Conservation (phyloP, 2,888 invertebrate species). For the Atrina japonica region DNA sequence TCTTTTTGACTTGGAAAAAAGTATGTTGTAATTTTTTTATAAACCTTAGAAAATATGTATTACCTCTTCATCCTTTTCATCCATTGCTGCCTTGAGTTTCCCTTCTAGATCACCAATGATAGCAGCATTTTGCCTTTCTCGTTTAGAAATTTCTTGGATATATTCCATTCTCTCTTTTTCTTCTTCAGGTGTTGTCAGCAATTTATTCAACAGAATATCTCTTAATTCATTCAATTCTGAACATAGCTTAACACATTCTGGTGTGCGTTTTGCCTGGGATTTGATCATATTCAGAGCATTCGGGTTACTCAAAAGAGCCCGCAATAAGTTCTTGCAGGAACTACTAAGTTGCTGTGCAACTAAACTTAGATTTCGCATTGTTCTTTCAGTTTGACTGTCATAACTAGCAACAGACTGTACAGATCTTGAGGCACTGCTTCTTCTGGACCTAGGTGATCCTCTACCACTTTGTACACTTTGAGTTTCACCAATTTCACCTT, state of each 20-base stretch:
- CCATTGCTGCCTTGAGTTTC: constrained; percentile 75
- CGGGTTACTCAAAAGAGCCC: constrained; percentile 74
- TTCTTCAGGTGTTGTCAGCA: constrained; percentile 80
- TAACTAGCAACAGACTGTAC: constrained; percentile 49
- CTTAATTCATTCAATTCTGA: constrained; percentile 71
- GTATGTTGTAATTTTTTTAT: too few species aligned
- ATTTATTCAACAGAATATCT: constrained; percentile 76
- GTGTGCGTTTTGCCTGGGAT: constrained; percentile 47
- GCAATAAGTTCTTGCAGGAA: constrained; percentile 76
- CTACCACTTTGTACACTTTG: constrained; percentile 5
- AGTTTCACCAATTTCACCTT: constrained; percentile 12
- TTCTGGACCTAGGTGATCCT: constrained; percentile 33
- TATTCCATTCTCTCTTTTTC: constrained; percentile 77
- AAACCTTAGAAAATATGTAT: too few species aligned
- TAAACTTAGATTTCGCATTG: constrained; percentile 70
- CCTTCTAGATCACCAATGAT: constrained; percentile 78
- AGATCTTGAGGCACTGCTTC: constrained; percentile 47
- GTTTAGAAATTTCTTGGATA: constrained; percentile 74
- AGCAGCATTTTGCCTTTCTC: constrained; percentile 76
- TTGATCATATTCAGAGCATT: constrained; percentile 70
- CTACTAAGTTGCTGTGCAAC: constrained; percentile 76
- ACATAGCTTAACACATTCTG: constrained; percentile 57
- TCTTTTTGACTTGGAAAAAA: too few species aligned
- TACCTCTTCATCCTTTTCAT: constrained; percentile 80
- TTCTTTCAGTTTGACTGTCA: constrained; percentile 68